Base-by-base conservation (phyloP, 2,797 vertebrate species). In the Pristis pectinata region DNA sequence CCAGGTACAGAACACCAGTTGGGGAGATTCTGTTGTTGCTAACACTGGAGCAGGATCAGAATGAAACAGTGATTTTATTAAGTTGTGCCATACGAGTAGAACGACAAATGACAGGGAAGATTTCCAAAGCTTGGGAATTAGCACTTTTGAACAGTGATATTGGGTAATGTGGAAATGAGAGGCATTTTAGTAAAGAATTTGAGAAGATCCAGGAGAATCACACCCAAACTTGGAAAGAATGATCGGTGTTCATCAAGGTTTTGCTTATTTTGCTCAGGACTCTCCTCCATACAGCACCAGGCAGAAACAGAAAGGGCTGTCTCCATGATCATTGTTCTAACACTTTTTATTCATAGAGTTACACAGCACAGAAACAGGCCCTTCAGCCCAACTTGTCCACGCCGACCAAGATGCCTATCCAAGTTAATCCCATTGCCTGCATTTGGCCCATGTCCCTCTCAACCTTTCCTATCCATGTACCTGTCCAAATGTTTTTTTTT, bases 21-120 rank as follows among this genome's bases (percentile, higher is more conserved):
- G 97, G 97, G 15, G 97, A 98, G 95, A 99, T 95, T 34, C 91
- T 41, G 22, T 98, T 98, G 92, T 96, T 96, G 95, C 97, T 97
- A 95, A 99, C 97, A 56, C 99, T 99, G 93, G 87, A 95, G 10
- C 53, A 95, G 95, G 94, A 95, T 93, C 67, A 93, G 24, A 34
- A 72, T 72, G 67, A 94, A 94, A 49, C 15, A 19, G 41, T 53
- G 92, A 70, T n/a, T 41, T 94, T 19, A 76, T 41, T 41, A 94
- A 76, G 94, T 41, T 3, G n/a, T 67, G 19, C 34, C 64, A 0
- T 37, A n/a, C 11, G 41, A 80, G 37, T 17, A 80, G 19, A 53
- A n/a, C 53, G n/a, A 59, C 7, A 37, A 22, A 24, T 24, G 24
- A 41, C 7, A 37, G 67, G 87, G n/a, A 64, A 27, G 59, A 67